Percentiles rank a stretch among this genome's conserved stretches.
phyloP scores from a whole-genome alignment of 2,113 vertebrate species.

The Ciconia stormi region DNA sequence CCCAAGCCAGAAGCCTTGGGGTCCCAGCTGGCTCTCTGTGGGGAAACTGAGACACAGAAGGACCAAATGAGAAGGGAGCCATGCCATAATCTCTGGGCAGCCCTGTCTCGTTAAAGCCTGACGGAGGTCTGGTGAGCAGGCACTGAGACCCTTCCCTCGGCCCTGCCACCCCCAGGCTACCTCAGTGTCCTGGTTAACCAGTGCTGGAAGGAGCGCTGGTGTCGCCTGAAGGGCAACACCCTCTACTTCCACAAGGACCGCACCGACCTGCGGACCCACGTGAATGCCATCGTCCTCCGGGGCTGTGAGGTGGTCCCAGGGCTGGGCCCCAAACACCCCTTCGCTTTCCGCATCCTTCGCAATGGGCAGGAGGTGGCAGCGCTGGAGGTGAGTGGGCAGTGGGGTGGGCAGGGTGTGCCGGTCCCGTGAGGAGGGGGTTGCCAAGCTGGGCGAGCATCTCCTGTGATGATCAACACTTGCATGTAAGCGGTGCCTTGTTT shows the following conservation, averaged over 20 bases:
- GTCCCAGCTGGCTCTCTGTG: neutral
- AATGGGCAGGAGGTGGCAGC: slow-evolving; percentile 81
- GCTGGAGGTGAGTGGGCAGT: slow-evolving; percentile 81
- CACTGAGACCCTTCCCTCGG: neutral
- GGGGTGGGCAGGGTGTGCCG: rapidly evolving
- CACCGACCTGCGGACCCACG: slow-evolving; percentile 79
- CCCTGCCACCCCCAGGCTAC: slow-evolving; percentile 74
- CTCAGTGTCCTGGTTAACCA: slow-evolving; percentile 88
- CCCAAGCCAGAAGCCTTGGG: no score
- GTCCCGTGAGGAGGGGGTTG: rapidly evolving
- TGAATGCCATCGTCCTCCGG: slow-evolving; percentile 80
- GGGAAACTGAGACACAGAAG: neutral
- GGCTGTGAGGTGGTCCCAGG: slow-evolving; percentile 89
- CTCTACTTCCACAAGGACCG: slow-evolving; percentile 90
- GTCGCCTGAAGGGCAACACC: slow-evolving; percentile 82
- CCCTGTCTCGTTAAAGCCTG: neutral
- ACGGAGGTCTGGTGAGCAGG: rapidly evolving
- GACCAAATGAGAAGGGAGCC: neutral
- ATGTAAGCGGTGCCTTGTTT: neutral
- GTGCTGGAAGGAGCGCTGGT: slow-evolving; percentile 95
- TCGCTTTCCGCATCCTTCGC: slow-evolving; percentile 91
- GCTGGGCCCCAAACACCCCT: slow-evolving; percentile 92
- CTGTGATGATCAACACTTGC: neutral
- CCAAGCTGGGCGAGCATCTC: neutral
- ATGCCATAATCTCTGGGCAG: neutral